Evolutionary conservation across 2,888 invertebrate species (phyloP).

Genomic region (Periphyllus acericola): DNA sequence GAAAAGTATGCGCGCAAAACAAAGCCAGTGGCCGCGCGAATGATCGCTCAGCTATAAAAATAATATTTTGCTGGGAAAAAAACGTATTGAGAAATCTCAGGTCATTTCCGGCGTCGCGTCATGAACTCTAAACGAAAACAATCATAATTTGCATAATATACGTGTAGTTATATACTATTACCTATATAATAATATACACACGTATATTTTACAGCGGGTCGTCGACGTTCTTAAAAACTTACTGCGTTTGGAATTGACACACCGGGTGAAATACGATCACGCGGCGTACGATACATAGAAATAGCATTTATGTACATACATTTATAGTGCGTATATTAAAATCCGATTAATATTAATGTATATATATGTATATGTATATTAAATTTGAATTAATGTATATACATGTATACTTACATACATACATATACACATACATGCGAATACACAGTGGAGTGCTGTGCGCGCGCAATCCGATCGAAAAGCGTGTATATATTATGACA

Average conservation of each 20-base stretch:
- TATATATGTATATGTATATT: too few species aligned
- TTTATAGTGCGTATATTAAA: too few species aligned
- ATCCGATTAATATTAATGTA: too few species aligned
- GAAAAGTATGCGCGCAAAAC: too few species aligned
- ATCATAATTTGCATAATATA: not conserved
- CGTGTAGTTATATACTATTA: not conserved
- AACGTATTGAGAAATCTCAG: not conserved
- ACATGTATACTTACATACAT: not conserved
- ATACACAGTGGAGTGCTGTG: too few species aligned
- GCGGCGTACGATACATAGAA: not conserved
- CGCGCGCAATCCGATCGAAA: too few species aligned
- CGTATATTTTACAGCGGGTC: not conserved
- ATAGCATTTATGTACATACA: not conserved
- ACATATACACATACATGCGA: too few species aligned
- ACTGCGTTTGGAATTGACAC: not conserved
- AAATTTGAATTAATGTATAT: not conserved
- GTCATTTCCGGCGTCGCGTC: conserved; percentile 18
- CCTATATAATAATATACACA: not conserved
- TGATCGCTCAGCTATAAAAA: not conserved
- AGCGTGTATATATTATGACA: too few species aligned
- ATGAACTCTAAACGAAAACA: conserved; percentile 14
- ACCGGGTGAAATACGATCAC: not conserved
- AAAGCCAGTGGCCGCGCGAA: not conserved
- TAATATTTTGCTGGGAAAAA: not conserved
- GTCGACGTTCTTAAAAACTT: not conserved